Evolutionary conservation across 2,113 vertebrate genomes (phyloP).

Genomic region (Clinocottus analis): DNA sequence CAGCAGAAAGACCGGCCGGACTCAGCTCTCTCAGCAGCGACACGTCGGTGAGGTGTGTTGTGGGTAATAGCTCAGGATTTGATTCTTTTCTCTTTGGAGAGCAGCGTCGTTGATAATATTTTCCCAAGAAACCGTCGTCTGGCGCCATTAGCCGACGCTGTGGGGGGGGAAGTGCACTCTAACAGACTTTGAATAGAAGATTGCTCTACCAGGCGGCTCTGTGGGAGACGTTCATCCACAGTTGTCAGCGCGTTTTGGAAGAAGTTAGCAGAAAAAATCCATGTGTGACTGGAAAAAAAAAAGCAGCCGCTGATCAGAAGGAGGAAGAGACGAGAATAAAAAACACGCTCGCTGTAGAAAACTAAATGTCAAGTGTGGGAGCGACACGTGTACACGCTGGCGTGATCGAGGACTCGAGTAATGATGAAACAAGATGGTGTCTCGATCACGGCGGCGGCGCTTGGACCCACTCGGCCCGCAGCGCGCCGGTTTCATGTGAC

Average conservation of each 20-base stretch:
- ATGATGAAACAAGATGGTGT: not conserved
- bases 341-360: too few relatives aligned
- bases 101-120: constrained; percentile 8
- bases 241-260: not conserved
- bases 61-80: constrained; percentile 25
- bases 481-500: not conserved
- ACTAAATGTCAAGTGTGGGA: not conserved
- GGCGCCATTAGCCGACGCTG: constrained; percentile 11
- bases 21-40: constrained; percentile 22
- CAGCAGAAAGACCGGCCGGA: constrained; percentile 23
- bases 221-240: constrained; percentile 1
- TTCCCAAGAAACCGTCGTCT: constrained; percentile 14
- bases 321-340: not conserved
- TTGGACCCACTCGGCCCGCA: not conserved
- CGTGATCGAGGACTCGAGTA: not conserved
- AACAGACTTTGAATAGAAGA: constrained; percentile 13
- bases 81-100: constrained; percentile 26
- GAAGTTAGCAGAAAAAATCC: not conserved
- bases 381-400: not conserved
- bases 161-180: not conserved
- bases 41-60: constrained; percentile 30
- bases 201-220: constrained; percentile 28
- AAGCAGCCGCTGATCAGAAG: constrained; percentile 1
- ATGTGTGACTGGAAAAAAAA: not conserved
- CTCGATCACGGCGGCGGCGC: not conserved